These are phyloP conservation scores for Prenolepis imparis DNA, from an alignment of 2,888 invertebrate species.

Conservation along the genomic window DNA sequence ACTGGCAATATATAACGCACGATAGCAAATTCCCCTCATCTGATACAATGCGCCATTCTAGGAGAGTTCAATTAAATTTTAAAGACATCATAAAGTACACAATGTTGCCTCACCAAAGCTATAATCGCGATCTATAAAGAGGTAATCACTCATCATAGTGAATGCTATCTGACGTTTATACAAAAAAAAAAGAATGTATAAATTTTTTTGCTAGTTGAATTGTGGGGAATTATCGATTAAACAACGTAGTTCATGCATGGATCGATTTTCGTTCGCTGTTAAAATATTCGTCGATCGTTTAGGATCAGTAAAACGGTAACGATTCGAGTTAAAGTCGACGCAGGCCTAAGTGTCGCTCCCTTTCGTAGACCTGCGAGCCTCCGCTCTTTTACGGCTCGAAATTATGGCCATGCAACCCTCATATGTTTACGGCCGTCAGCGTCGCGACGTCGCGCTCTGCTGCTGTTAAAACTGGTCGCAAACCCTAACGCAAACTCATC, in stretches of 20 bases:
- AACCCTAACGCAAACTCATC: slow-evolving; percentile 64
- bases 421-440: slow-evolving; percentile 73
- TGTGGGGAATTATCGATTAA: background rate
- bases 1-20: background rate
- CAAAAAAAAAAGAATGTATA: background rate
- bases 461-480: slow-evolving; percentile 41
- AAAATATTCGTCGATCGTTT: slow-evolving; percentile 77
- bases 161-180: background rate
- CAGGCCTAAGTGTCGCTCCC: slow-evolving; percentile 72
- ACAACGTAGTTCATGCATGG: background rate
- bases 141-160: background rate
- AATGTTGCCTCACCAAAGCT: slow-evolving; percentile 21
- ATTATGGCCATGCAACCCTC: slow-evolving; percentile 77
- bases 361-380: slow-evolving; percentile 57
- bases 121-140: slow-evolving; percentile 13
- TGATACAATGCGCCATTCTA: slow-evolving; percentile 2
- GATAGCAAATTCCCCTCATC: slow-evolving; percentile 30
- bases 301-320: slow-evolving; percentile 82
- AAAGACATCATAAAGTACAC: background rate
- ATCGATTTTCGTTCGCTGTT: slow-evolving; percentile 37
- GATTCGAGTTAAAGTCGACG: slow-evolving; percentile 73
- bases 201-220: background rate
- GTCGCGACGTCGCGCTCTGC: slow-evolving; percentile 71
- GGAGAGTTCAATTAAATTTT: slow-evolving; percentile 38
- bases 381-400: slow-evolving; percentile 80